Conservation (phyloP, 2,113 vertebrate species). For the Megalops atlanticus region DNA sequence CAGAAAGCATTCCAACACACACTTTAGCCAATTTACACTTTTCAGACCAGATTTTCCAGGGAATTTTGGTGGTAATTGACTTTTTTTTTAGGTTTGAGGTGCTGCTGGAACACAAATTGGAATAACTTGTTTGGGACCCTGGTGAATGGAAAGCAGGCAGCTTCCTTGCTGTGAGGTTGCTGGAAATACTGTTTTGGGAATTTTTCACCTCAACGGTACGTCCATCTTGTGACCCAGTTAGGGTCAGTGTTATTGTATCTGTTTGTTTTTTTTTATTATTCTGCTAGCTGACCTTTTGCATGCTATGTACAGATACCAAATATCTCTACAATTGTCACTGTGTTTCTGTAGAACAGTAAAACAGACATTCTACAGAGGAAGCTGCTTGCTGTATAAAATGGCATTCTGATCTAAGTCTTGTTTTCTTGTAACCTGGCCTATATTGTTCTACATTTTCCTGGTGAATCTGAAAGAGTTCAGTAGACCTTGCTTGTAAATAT, state of each 20-base stretch:
- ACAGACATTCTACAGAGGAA: background rate
- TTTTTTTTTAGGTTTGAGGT: constrained; percentile 72
- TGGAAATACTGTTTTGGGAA: constrained; percentile 51
- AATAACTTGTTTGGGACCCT: constrained; percentile 66
- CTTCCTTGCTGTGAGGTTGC: constrained; percentile 73
- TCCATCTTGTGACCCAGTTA: constrained; percentile 21
- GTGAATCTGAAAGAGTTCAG: background rate
- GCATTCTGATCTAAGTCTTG: background rate
- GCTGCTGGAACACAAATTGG: constrained; percentile 54
- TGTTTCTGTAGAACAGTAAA: background rate
- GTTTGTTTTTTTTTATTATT: background rate
- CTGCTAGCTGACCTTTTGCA: background rate
- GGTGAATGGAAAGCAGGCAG: constrained; percentile 72
- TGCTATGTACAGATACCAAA: background rate
- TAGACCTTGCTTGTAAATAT: background rate
- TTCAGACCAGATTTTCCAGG: background rate
- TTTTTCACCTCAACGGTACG: constrained; percentile 56
- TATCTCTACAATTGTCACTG: background rate
- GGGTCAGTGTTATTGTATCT: background rate
- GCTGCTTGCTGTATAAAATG: background rate
- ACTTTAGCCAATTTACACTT: constrained; percentile 34
- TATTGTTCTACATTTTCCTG: background rate
- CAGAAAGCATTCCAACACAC: constrained; percentile 46
- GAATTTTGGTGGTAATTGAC: background rate
- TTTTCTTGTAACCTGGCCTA: background rate